These are phyloP conservation scores for Diglossa cyanea DNA, from an alignment of 2,797 vertebrate genomes.

Conservation along the genomic window DNA sequence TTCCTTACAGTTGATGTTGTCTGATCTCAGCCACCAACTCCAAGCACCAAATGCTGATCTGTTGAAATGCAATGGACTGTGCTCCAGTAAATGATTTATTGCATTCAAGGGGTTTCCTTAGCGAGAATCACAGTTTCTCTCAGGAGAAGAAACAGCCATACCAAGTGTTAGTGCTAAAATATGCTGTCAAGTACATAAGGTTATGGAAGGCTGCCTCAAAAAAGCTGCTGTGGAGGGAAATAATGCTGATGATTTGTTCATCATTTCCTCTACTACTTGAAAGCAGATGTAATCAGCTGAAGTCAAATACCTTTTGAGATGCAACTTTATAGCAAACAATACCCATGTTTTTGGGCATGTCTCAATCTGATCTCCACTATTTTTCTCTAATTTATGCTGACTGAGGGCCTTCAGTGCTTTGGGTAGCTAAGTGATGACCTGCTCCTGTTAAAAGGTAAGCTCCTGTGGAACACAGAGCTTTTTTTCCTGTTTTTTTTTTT, in stretches of 20 bases:
- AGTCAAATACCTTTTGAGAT: not conserved
- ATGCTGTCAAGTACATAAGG: not conserved
- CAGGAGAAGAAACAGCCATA: not conserved
- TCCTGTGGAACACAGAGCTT: not conserved
- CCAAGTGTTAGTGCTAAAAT: slow-evolving; percentile 32
- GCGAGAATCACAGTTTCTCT: not conserved
- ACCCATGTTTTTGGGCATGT: not conserved
- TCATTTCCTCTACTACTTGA: slow-evolving; percentile 28
- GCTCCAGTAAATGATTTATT: not conserved
- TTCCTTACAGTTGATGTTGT: not conserved
- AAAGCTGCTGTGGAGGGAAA: not conserved
- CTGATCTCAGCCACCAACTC: not conserved
- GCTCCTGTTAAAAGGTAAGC: not conserved
- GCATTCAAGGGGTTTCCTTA: not conserved
- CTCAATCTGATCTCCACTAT: not conserved
- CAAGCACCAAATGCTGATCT: not conserved
- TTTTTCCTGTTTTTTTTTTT: not conserved
- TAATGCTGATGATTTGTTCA: not conserved
- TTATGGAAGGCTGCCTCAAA: slow-evolving; percentile 4
- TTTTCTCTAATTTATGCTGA: not conserved
- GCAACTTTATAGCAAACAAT: not conserved
- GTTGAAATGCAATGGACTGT: not conserved
- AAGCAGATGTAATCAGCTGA: slow-evolving; percentile 17
- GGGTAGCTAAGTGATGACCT: not conserved
- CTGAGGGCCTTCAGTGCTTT: not conserved